Evolutionary conservation across 2,888 invertebrate species (phyloP), one percentile per base, ranked within the genome.

Genomic region (Blastobasis adustella): DNA sequence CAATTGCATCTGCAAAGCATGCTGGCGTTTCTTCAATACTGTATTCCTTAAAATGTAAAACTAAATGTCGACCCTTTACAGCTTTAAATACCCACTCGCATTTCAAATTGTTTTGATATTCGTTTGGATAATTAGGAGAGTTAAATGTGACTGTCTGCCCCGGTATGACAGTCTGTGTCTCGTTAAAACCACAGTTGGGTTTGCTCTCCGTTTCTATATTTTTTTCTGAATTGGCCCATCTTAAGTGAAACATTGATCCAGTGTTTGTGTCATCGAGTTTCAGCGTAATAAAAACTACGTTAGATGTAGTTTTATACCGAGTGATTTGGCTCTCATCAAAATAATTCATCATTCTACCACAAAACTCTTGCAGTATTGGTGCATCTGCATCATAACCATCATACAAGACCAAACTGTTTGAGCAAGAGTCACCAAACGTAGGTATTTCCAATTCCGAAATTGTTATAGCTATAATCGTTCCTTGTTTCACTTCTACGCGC

Each of bases 71-170:
- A 36, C 92, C 92, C 0, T 85, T 75, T 50, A 65, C 71, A 0
- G 95, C 86, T 52, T 90, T 84, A 51, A 95, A 90, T 0, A 90
- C 82, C 97, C 97, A 98, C 53, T 89, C 87, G 71, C 97, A 97
- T 47, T 91, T 80, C 44, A 94, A 71, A 64, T 91, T 81, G 10
- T 75, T 52, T 0, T 62, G 85, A 70, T 97, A 97, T 0, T 91
- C 90, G 47, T 83, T 9, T 0, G 96, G 96, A 80, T 91, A 97
- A 49, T 95, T 94, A 0, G 97, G 96, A 5, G 96, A 95, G 1
- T 71, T 79, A 8, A 96, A 73, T 4, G 65, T 67, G 5, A 57
- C 51, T 1, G 43, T 51, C 7, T 51, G 49, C 5, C 71, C 73
- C 10, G 74, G 61, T 48, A 53, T 45, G 50, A 89, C 50, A 1